A percentile compares a stretch with the other conserved stretches of the same genome.
These are phyloP conservation scores for Galerucella calmariensis DNA, from an alignment of 2,888 invertebrate genomes.

Conservation along the genomic window DNA sequence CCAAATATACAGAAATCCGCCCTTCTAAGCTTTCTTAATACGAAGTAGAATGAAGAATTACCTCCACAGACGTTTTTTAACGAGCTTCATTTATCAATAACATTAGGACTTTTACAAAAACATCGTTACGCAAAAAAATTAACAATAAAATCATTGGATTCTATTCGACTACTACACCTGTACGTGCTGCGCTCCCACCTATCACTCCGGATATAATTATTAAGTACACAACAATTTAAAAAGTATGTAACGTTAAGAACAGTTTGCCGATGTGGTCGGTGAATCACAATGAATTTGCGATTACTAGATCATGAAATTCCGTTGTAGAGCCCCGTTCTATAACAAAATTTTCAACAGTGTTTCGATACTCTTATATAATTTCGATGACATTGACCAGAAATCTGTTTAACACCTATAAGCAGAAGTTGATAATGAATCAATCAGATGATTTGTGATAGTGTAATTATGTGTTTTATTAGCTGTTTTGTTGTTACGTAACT, in stretches of 20 bases:
- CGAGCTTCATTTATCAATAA: no score
- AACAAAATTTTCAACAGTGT: conserved; percentile 6
- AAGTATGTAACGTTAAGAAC: conserved; percentile 28
- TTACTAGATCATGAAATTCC: conserved; percentile 30
- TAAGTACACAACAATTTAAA: conserved; percentile 34
- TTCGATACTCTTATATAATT: conserved; percentile 1
- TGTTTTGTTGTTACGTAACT: conserved; percentile 8
- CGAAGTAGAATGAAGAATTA: no score
- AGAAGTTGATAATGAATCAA: conserved; percentile 3
- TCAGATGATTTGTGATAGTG: conserved; percentile 22
- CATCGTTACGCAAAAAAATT: no score
- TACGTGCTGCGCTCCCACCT: conserved; percentile 31
- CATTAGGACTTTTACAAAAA: no score
- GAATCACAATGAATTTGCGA: conserved; percentile 36
- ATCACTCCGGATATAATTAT: conserved; percentile 30
- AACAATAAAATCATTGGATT: no score
- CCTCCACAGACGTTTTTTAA: no score
- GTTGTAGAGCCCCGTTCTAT: conserved; percentile 8
- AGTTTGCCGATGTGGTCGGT: conserved; percentile 33
- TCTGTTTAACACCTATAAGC: conserved; percentile 7
- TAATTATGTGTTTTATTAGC: conserved; percentile 7
- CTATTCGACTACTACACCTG: not conserved
- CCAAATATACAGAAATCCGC: no score
- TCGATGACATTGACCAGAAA: conserved; percentile 13
- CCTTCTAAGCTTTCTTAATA: no score